Base-by-base conservation (phyloP, 1,140 invertebrate species). In the Carcinoscorpius rotundicauda region DNA sequence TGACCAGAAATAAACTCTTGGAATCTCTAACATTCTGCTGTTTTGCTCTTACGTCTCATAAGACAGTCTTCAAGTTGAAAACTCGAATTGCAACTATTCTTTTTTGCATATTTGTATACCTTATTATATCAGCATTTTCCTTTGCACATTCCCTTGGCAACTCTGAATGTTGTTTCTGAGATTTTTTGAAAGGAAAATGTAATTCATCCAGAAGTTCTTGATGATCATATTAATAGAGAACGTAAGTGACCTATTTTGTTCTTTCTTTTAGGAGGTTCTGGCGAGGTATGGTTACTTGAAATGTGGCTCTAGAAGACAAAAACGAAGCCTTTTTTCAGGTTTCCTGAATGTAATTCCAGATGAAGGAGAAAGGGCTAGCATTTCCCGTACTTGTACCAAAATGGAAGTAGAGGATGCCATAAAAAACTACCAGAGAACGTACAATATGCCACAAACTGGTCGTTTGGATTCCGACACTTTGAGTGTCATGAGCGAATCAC, bases 241-340 rank as follows among this genome's bases (percentile, higher is more conserved):
- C 6, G 6, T 55, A 55, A 5, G 10, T 5, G 4, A 9, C 11
- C 6, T 8, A 48, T 55, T 11, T 11, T 4, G 49, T 62, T 49
- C 3, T 50, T 62, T 56, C n/a, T 48, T 49, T 62, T 61, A 70
- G 68, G 68, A 70, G 53, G 57, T 68, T 6, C 56, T 70, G 52
- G 62, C 63, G 29, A 56, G 68, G 2, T 70, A 70, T 50, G 68
- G 68, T 50, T 70, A 70, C 53, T 11, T 70, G 49, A 51, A 66
- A 0, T 70, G 68, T 55, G 61, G 67, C 5, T 66, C 59, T 6
- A 53, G 11, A 29, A 56, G 60, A 4, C 29, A 29, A 29, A 29
- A 29, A 29, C 29, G 29, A 29, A 29, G 29, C 29, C 29, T 29
- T 29, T 29, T 57, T 8, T 3, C 56, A 57, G 48, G 48, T 57